Base-by-base conservation (phyloP, 2,797 vertebrate species). In the Sparus aurata region DNA sequence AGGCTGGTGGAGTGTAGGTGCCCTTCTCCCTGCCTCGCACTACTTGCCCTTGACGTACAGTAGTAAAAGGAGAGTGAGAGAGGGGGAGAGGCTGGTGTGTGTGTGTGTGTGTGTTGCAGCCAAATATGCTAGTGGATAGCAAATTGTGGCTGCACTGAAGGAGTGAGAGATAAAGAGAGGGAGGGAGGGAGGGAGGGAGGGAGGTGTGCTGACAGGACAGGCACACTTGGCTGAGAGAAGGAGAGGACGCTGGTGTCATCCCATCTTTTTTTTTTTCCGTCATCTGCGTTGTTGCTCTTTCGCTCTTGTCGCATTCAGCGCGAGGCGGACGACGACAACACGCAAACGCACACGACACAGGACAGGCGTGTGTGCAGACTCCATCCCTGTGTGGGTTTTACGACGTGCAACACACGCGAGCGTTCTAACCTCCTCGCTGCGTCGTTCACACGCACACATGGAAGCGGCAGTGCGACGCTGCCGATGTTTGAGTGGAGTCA, bases 161-260 rank as follows among this genome's bases (percentile, higher is more conserved):
- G 77, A 79, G 45, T 46, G 49, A 63, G 67, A 3, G 69, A 78
- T 69, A 20, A 50, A 67, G 49, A 62, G 45, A 41, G 30, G 41
- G 41, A 13, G 12, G 50, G 43, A 45, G 47, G 34, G 41, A 13
- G 12, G 50, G 43, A 45, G 47, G 34, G 30, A 27, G 59, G 17
- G 58, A 58, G 75, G 75, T 73, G 74, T 91, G 92, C 88, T 90
- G 91, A 91, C 91, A 84, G 71, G 80, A 83, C 85, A 77, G 72
- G 81, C 72, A 73, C 83, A 85, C 73, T 75, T 82, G 83, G 83
- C 76, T 9, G 65, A 71, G 75, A 84, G 82, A 30, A 76, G 74
- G 79, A 87, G 85, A 91, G 91, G 92, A 91, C 89, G 80, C 58
- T 54, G 66, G 88, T 91, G 90, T 93, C 91, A 89, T 84, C 77